Evolutionary conservation across 2,797 vertebrate genomes (phyloP).

Genomic region (Ciconia nigra): DNA sequence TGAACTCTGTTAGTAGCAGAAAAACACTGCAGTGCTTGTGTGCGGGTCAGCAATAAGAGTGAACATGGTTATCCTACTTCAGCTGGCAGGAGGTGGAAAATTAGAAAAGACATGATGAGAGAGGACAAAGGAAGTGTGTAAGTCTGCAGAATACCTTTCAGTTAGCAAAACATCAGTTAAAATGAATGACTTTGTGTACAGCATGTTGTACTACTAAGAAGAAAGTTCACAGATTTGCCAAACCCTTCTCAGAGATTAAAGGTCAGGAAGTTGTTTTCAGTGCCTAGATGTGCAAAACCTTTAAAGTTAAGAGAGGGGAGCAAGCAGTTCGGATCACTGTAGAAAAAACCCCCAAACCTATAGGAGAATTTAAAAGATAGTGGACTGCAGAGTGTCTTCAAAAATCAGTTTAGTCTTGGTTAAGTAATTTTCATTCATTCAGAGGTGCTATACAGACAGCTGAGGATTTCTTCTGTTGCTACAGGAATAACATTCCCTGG

Average conservation of each 20-base stretch:
- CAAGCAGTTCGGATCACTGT: background rate
- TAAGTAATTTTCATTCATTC: background rate
- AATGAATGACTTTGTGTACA: background rate
- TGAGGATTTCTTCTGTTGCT: background rate
- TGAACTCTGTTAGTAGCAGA: background rate
- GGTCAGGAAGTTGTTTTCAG: background rate
- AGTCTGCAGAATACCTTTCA: background rate
- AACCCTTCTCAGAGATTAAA: background rate
- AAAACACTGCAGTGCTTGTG: background rate
- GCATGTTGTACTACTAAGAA: background rate
- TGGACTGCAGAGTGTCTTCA: background rate
- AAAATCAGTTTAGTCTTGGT: background rate
- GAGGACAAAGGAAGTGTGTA: background rate
- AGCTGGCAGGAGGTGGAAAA: background rate
- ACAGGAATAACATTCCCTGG: background rate
- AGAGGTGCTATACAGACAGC: background rate
- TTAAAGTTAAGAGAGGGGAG: background rate
- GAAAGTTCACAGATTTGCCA: background rate
- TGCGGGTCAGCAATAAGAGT: background rate
- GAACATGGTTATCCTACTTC: background rate
- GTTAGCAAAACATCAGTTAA: background rate
- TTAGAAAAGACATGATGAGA: background rate
- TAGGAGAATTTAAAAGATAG: background rate
- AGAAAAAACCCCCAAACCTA: background rate
- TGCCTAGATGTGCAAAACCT: background rate